phyloP scores from a whole-genome alignment of 1,140 invertebrate species.

The Ceratina calcarata region DNA sequence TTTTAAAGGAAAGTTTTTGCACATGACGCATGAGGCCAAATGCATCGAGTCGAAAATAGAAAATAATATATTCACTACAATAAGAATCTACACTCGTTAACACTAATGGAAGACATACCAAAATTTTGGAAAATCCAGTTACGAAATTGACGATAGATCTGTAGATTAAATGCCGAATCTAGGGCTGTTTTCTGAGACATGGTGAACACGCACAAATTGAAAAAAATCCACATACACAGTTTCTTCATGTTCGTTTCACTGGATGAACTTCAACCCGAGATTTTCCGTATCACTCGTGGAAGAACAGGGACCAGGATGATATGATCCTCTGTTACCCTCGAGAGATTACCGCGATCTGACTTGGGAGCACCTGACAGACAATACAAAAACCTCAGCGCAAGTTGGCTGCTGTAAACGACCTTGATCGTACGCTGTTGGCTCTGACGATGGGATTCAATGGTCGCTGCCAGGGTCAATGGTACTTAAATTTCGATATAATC shows the following conservation, averaged over 20 bases:
- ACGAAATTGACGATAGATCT: conserved; percentile 48
- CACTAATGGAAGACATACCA: conserved; percentile 62
- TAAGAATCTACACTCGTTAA: too few species aligned
- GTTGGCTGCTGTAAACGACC: conserved; percentile 27
- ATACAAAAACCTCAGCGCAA: neutral
- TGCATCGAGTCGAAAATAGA: too few species aligned
- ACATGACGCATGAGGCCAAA: too few species aligned
- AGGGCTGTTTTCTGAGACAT: conserved; percentile 56
- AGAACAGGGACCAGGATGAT: neutral
- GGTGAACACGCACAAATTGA: neutral
- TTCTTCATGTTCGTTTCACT: conserved; percentile 29
- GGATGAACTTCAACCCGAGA: neutral
- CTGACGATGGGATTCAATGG: conserved; percentile 25
- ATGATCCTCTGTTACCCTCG: neutral
- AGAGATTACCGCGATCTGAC: neutral
- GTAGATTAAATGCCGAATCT: conserved; percentile 57
- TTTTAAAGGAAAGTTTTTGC: too few species aligned
- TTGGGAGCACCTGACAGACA: neutral
- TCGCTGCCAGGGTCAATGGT: conserved; percentile 5
- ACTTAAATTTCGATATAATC: neutral
- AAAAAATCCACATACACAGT: conserved; percentile 11
- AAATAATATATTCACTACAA: too few species aligned
- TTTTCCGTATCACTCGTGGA: too few species aligned
- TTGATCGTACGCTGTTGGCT: conserved; percentile 22
- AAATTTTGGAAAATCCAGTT: conserved; percentile 44